These are phyloP conservation scores for Cinclus cinclus DNA, from an alignment of 2,113 vertebrate species.

Conservation along the genomic window DNA sequence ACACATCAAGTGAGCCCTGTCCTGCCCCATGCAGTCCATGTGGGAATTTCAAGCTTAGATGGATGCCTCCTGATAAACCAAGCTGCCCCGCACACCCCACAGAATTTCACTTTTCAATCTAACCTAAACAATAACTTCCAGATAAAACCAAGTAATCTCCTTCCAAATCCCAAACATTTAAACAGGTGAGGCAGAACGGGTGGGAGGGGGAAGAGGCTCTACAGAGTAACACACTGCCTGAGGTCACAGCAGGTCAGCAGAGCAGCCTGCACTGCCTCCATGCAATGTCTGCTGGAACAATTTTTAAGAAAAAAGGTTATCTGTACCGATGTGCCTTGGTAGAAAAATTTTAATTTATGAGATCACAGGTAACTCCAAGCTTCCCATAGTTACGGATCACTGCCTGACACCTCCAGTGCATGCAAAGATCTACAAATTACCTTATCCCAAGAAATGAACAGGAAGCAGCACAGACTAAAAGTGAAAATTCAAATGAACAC, in stretches of 20 bases:
- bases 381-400: background rate
- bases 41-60: background rate
- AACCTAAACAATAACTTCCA: background rate
- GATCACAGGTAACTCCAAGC: background rate
- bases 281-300: background rate
- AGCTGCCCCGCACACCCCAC: background rate
- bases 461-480: background rate
- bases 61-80: background rate
- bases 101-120: slow-evolving; percentile 7
- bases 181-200: background rate
- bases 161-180: background rate
- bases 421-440: background rate
- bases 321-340: background rate
- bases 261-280: background rate
- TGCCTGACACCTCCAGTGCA: background rate
- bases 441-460: background rate
- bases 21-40: rapidly evolving
- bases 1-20: rapidly evolving
- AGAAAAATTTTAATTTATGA: background rate
- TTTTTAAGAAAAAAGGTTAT: background rate
- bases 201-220: slow-evolving; percentile 17
- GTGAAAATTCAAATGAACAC: background rate
- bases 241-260: slow-evolving; percentile 15
- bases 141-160: background rate
- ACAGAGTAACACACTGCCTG: background rate